A percentile compares a stretch with the other conserved stretches of the same genome.
Conservation (phyloP, 2,797 vertebrate species). For the Gorsachius magnificus region DNA sequence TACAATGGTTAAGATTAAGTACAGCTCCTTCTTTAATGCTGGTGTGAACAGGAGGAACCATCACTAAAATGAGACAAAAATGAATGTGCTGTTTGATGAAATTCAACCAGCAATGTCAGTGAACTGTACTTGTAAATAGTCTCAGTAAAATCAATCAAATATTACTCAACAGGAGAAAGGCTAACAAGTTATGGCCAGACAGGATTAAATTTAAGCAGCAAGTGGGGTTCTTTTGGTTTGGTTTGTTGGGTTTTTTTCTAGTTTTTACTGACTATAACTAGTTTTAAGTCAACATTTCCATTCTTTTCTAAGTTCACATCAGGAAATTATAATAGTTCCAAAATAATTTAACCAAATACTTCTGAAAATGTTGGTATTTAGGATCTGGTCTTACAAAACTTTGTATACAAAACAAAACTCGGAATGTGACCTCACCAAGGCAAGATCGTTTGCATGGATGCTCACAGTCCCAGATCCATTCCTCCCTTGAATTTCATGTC, state of each 20-base stretch:
- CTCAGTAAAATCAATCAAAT: conserved; percentile 30
- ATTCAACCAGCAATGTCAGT: not conserved
- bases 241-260: rapidly evolving
- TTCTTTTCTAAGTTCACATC: not conserved
- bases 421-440: not conserved
- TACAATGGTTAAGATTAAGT: not conserved
- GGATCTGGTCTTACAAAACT: not conserved
- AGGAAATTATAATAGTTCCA: not conserved
- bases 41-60: not conserved
- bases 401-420: not conserved
- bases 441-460: not conserved
- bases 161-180: not conserved
- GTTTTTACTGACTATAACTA: not conserved
- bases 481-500: not conserved
- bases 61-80: conserved; percentile 9
- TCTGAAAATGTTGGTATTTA: not conserved
- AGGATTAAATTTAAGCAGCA: not conserved
- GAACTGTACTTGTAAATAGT: not conserved
- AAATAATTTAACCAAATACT: not conserved
- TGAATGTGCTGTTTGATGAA: not conserved
- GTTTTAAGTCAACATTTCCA: not conserved
- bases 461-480: not conserved
- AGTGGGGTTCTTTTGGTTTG: not conserved
- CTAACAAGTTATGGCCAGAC: not conserved
- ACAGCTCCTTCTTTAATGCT: not conserved